Conservation (phyloP, 2,888 invertebrate genomes). For the Athalia cordata region DNA sequence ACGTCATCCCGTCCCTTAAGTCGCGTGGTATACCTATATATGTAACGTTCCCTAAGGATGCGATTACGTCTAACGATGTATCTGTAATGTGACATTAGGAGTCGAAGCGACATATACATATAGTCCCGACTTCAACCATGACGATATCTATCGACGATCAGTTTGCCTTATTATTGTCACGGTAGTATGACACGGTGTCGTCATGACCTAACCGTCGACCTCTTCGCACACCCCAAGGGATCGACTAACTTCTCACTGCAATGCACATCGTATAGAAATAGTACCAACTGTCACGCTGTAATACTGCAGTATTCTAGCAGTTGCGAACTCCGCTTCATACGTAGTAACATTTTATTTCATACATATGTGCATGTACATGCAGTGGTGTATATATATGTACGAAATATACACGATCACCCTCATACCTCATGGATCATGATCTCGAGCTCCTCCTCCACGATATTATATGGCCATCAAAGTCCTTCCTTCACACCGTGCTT, state of each 20-base stretch:
- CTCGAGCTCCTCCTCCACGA: no score
- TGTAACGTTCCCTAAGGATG: conserved; percentile 70
- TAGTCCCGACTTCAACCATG: not conserved
- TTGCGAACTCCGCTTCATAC: no score
- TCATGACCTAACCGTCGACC: conserved; percentile 68
- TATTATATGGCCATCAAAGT: no score
- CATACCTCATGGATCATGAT: no score
- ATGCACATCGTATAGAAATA: not conserved
- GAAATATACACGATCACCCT: conserved; percentile 42
- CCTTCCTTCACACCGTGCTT: conserved; percentile 62
- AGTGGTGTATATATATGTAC: conserved; percentile 46
- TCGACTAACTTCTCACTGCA: conserved; percentile 35
- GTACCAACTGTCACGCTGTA: conserved; percentile 41
- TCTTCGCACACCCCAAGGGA: conserved; percentile 15
- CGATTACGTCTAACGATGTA: conserved; percentile 62
- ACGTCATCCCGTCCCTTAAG: no score
- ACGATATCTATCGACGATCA: conserved; percentile 33
- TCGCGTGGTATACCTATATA: conserved; percentile 49
- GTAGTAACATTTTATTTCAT: conserved; percentile 41
- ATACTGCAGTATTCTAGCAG: conserved; percentile 43
- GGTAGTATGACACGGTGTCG: conserved; percentile 72
- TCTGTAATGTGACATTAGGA: conserved; percentile 41
- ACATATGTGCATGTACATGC: conserved; percentile 45
- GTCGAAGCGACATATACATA: not conserved
- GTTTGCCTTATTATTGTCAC: conserved; percentile 67